Base-by-base conservation (phyloP, 2,888 invertebrate genomes). In the Eristalis intricaria region DNA sequence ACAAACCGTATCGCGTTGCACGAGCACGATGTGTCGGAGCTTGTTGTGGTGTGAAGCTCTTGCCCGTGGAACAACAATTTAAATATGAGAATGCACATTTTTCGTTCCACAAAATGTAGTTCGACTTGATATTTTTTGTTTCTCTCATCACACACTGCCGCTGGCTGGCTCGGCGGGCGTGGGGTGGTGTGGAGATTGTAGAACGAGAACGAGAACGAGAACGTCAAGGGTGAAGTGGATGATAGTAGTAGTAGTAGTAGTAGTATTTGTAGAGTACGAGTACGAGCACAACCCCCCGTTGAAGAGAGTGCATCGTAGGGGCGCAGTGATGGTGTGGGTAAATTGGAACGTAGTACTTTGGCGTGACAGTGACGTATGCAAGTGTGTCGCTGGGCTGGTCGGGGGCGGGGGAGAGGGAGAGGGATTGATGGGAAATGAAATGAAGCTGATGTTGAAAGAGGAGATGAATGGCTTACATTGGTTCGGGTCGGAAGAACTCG, bases 41-140 rank as follows among this genome's bases (percentile, higher is more conserved):
- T 86, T 83, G 68, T 84, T 68, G 76, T 76, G 68, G 87, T 87
- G 75, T 87, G 87, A 87, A 83, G 80, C 87, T 80, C 84, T 87
- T 79, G 56, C 82, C 86, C 86, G 68, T 73, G 61, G 84, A 76
- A 87, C 87, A 87, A 87, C 87, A 87, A 87, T 87, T 87, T 87
- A 84, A 84, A 87, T 87, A 87, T 87, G 79, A 87, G 80, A 87
- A 76, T 87, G 87, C 87, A 87, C 84, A 87, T 80, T 80, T 75
- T 73, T 66, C 66, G 69, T 76, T 82, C 76, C 76, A 75, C 60
- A 60, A 13, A 60, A 29, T 26, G 8, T 15, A 60, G 60, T 29
- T 19, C 50, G 63, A 29, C 32, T 26, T 22, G 15, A 50, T 74
- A 15, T 22, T 50, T 32, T 64, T 7, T 60, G n/a, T 73, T 40